These are phyloP conservation scores for Pteronura brasiliensis DNA, from an alignment of 2,113 vertebrate genomes.

Conservation along the genomic window DNA sequence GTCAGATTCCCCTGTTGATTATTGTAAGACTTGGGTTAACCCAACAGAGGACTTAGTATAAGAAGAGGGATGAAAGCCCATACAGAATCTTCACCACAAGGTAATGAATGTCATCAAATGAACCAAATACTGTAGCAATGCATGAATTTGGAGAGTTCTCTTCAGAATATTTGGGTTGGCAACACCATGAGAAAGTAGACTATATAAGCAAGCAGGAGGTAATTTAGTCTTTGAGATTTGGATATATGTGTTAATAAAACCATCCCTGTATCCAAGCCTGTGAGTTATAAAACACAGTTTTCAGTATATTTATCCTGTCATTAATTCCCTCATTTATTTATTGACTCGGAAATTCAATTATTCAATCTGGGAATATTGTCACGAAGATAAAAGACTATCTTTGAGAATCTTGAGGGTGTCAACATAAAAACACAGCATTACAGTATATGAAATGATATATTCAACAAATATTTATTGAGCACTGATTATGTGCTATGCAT, in stretches of 20 bases:
- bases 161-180: not conserved
- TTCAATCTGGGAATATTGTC: not conserved
- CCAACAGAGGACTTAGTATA: not conserved
- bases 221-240: not conserved
- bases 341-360: not conserved
- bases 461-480: not conserved
- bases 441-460: not conserved
- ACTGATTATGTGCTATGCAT: not conserved
- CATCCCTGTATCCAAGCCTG: not conserved
- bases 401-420: not conserved
- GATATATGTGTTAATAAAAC: not conserved
- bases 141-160: not conserved
- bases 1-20: not conserved
- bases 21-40: not conserved
- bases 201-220: not conserved
- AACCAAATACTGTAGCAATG: not conserved
- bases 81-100: not conserved
- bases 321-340: not conserved
- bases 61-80: not conserved
- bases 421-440: not conserved
- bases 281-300: not conserved
- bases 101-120: not conserved
- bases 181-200: not conserved
- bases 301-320: not conserved
- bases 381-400: not conserved